Conservation (phyloP, 1,140 invertebrate species). For the Ostrea denselamellosa region DNA sequence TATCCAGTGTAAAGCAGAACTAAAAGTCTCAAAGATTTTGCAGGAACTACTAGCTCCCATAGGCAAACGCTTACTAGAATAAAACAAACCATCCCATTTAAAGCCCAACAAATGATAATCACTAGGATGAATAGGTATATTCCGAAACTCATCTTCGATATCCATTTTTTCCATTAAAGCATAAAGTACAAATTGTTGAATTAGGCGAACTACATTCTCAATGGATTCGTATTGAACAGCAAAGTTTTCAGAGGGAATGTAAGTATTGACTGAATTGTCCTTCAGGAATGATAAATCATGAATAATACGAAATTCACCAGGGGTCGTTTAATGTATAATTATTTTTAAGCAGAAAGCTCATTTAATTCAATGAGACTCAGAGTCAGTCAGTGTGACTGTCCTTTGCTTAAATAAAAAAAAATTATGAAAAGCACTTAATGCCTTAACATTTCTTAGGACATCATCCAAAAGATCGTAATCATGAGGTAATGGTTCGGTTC, state of each 20-base stretch:
- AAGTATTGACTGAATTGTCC: slow-evolving; percentile 45
- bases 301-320: slow-evolving; percentile 46
- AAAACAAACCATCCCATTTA: slow-evolving; percentile 20
- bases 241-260: slow-evolving; percentile 41
- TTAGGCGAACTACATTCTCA: slow-evolving; percentile 43
- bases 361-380: too few species aligned
- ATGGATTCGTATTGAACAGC: slow-evolving; percentile 50
- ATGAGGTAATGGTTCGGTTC: too few species aligned
- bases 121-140: slow-evolving; percentile 50
- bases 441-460: too few species aligned
- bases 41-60: slow-evolving; percentile 52
- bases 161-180: slow-evolving; percentile 49
- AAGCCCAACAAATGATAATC: slow-evolving; percentile 54
- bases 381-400: too few species aligned
- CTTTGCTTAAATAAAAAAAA: too few species aligned
- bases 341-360: too few species aligned
- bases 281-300: slow-evolving; percentile 38
- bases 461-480: too few species aligned
- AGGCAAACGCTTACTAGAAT: slow-evolving; percentile 51
- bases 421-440: too few species aligned
- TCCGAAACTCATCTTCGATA: slow-evolving; percentile 51
- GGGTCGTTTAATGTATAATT: too few species aligned
- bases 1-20: slow-evolving; percentile 50
- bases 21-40: slow-evolving; percentile 52
- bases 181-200: slow-evolving; percentile 27